These are phyloP conservation scores for Amphiprion ocellaris DNA, from an alignment of 2,113 vertebrate genomes.

Conservation along the genomic window DNA sequence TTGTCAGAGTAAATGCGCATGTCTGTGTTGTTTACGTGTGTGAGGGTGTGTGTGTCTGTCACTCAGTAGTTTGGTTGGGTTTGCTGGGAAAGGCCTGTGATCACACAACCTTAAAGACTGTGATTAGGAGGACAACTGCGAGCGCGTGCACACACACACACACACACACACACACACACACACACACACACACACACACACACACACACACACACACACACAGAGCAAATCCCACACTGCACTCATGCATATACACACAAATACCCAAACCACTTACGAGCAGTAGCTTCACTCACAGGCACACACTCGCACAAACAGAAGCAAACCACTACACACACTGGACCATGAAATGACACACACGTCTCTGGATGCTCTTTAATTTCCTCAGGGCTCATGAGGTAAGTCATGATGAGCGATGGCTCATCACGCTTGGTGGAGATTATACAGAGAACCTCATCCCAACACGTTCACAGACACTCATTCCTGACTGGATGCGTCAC, in stretches of 20 bases:
- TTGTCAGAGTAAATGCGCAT: constrained; percentile 18
- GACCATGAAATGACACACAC: constrained; percentile 41
- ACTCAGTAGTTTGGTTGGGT: constrained; percentile 48
- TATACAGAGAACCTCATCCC: constrained; percentile 30
- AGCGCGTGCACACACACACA: constrained; percentile 13
- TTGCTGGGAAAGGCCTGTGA: constrained; percentile 65
- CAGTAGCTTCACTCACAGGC: constrained; percentile 35
- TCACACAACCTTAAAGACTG: constrained; percentile 74
- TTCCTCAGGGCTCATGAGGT: constrained; percentile 53
- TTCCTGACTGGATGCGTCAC: constrained; percentile 43
- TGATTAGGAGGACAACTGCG: constrained; percentile 62
- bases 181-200: constrained; percentile 32
- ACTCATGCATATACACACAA: constrained; percentile 28
- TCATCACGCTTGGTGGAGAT: constrained; percentile 31
- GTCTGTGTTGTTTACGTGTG: constrained; percentile 36
- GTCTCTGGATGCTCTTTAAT: constrained; percentile 59
- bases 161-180: constrained; percentile 8
- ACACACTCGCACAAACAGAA: constrained; percentile 43
- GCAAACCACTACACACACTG: constrained; percentile 29
- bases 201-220: constrained; percentile 13
- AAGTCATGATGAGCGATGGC: constrained; percentile 42
- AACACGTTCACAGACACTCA: constrained; percentile 16
- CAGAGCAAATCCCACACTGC: constrained; percentile 23
- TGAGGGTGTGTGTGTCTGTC: constrained; percentile 44
- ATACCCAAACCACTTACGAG: constrained; percentile 33